Base-by-base conservation (phyloP, 1,140 invertebrate species). In the Protaetia brevitarsis region DNA sequence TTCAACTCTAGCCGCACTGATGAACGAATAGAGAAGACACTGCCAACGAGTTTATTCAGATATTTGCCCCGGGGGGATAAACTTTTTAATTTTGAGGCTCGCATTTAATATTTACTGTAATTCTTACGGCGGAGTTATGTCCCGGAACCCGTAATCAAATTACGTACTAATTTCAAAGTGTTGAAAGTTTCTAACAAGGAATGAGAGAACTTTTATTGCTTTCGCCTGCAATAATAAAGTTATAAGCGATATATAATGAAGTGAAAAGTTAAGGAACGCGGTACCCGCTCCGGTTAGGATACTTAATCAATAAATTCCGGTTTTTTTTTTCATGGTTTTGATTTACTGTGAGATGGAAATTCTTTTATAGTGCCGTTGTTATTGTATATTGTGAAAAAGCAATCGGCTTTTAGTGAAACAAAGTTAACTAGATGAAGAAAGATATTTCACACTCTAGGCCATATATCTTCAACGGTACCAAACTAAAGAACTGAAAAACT, bases 211-310 rank as follows among this genome's bases (percentile, higher is more conserved):
- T 59, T 27, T 59, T 59, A 59, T 59, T 59, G 57, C 57, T 59
- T 59, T 19, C 26, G n/a, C 10, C 57, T n/a, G 29, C 26, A 30
- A 59, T 59, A 59, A 59, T 59, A 59, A 59, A 59, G 57, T 59
- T 59, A 59, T 59, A 59, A 59, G 57, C 57, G 57, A 59, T 59
- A 29, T 31, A 59, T 59, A 59, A 59, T 59, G 57, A 59, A 59
- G 57, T 59, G 30, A 21, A 59, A 59, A 59, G 57, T 59, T 59
- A 29, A 31, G 26, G 30, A 31, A 3, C 26, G 29, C 29, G 26
- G 26, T 34, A 34, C 31, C 7, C 31, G n/a, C 26, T 10, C 11
- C 13, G n/a, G 57, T 6, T 29, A n/a, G n/a, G 26, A 59, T 16
- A 51, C 41, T 5, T 51, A 51, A 51, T 51, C 41, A 23, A 51